These are phyloP conservation scores for Muscina levida DNA, from an alignment of 2,888 invertebrate species.

Conservation along the genomic window DNA sequence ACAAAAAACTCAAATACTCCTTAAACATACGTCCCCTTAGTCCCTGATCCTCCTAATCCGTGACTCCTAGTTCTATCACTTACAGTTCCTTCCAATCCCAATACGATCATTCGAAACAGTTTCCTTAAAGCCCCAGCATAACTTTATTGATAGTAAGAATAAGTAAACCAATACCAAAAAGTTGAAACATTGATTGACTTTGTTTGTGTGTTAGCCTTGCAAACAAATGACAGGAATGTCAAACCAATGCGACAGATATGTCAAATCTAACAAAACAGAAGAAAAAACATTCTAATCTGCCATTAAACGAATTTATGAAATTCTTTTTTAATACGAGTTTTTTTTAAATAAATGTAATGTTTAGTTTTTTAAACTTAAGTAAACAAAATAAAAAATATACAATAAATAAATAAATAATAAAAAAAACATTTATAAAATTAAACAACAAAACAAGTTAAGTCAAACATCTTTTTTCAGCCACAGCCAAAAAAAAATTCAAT, in stretches of 20 bases:
- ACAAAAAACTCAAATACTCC: background rate
- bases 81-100: background rate
- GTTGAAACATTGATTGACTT: conserved; percentile 24
- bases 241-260: conserved; percentile 22
- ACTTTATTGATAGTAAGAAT: conserved; percentile 47
- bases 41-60: background rate
- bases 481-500: background rate
- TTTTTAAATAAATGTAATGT: conserved; percentile 64
- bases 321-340: conserved; percentile 61
- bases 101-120: conserved; percentile 11
- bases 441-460: background rate
- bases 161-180: conserved; percentile 66
- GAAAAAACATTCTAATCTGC: conserved; percentile 59
- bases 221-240: conserved; percentile 44
- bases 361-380: conserved; percentile 64
- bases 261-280: conserved; percentile 27
- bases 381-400: conserved; percentile 59
- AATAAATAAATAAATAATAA: conserved; percentile 47
- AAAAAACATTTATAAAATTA: conserved; percentile 11
- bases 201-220: background rate
- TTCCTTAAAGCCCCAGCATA: conserved; percentile 20
- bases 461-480: background rate
- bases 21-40: background rate
- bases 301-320: conserved; percentile 63
- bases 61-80: background rate